Percentiles rank a stretch among this genome's conserved stretches.
phyloP scores from a whole-genome alignment of 2,888 invertebrate species.

The Bombyx huttoni region DNA sequence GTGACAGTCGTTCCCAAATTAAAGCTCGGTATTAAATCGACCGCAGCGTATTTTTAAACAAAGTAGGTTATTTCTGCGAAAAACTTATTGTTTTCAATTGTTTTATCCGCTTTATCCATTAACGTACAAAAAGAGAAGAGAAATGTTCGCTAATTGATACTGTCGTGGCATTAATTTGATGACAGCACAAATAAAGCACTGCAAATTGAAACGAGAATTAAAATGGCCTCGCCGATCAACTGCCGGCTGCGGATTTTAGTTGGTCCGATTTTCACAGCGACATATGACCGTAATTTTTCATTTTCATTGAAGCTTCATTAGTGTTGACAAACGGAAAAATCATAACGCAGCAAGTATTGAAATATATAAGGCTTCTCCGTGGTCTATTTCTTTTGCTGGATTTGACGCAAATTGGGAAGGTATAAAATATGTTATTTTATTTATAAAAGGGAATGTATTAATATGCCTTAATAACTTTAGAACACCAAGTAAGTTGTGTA shows the following conservation, averaged over 20 bases:
- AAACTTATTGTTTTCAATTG: not conserved
- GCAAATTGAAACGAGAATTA: slow-evolving; percentile 5
- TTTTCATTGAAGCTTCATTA: too few relatives aligned
- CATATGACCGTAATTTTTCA: too few relatives aligned
- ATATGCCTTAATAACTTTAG: too few relatives aligned
- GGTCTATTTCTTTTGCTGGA: too few relatives aligned
- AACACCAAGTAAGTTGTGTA: too few relatives aligned
- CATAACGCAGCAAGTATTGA: too few relatives aligned
- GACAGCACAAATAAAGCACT: slow-evolving; percentile 11
- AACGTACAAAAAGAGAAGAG: slow-evolving; percentile 8
- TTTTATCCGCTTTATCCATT: slow-evolving; percentile 2
- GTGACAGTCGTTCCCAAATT: not conserved
- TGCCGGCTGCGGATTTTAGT: not conserved
- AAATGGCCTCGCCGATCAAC: not conserved
- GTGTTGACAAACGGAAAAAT: too few relatives aligned
- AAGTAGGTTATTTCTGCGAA: not conserved
- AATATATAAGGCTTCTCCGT: too few relatives aligned
- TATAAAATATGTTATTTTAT: too few relatives aligned
- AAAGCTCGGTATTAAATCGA: not conserved
- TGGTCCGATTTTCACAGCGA: not conserved
- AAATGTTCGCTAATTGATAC: slow-evolving; percentile 14
- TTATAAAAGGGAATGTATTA: too few relatives aligned
- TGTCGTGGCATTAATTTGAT: slow-evolving; percentile 15
- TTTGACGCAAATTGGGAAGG: too few relatives aligned
- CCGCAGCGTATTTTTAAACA: not conserved